Evolutionary conservation across 2,113 vertebrate genomes (phyloP), one percentile per base, ranked within the genome.

Genomic region (Cricetomys ansorgei): DNA sequence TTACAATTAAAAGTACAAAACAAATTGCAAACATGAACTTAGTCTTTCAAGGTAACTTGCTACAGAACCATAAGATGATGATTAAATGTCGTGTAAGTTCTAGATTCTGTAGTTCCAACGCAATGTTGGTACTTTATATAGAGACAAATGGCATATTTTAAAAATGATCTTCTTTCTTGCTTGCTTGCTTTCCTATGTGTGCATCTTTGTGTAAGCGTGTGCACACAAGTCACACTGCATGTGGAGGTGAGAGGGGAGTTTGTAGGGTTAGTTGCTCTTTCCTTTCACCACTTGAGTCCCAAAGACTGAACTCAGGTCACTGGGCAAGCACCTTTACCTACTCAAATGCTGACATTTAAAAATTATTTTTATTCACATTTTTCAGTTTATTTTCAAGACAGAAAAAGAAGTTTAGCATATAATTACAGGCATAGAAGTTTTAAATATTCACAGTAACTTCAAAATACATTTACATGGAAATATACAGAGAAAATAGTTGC

Each of bases 381-480:
- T 96, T 73, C 19, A 92, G 29, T 94, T 55, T 88, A 80, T 92
- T 96, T 37, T 95, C 50, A 93, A 92, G 70, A 95, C 3, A 93
- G 72, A 95, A 95, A 94, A 80, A 96, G 17, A 81, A 94, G 91
- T 64, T 96, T 94, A 94, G 43, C 29, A 90, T 64, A 73, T 40
- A 88, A 65, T 94, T 94, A 95, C 16, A 96, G 89, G 96, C 95
- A 95, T n/a, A 90, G 37, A 79, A 48, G 19, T 40, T 89, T 96
- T 95, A 94, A 92, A 93, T 72, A 94, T 86, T 95, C 95, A 92
- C 94, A 97, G 85, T 81, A 94, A 94, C 40, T 88, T 95, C 37
- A 94, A 88, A 83, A 96, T 91, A 97, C 27, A 96, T 91, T 94
- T 95, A 93, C 34, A 92, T 9, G 92, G 67, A 97, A 96, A 94